Evolutionary conservation across 2,797 vertebrate species (phyloP), one percentile per base, ranked within the genome.

Genomic region (Acrossocheilus wenchowensis): DNA sequence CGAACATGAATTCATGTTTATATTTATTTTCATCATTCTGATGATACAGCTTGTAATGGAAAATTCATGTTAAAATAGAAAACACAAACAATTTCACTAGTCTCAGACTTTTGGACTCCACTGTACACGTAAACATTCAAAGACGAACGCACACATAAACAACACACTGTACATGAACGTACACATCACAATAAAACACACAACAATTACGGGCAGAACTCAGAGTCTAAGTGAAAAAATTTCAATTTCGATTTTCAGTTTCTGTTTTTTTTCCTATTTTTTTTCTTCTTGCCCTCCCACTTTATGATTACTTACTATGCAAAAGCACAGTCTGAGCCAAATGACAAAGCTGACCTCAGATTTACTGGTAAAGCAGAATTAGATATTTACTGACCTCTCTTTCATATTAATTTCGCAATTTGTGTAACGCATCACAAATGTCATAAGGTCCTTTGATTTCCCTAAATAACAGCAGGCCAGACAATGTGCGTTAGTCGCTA

Each of bases 351-450:
- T 57, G 60, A 68, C 57, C 72, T 54, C 48, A 45, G 80, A 57
- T 23, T 81, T 43, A 64, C 60, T 43, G 71, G 23, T 81, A 81
- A 71, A 87, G 86, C 69, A 21, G 26, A 77, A 78, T 36, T 21
- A 78, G 39, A 68, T 14, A 21, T 54, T 54, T 3, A 54, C 50
- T 80, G 69, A 91, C 88, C 87, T 91, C 89, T 88, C 72, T 1
- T 36, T 19, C 50, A 15, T 71, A 41, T 50, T 60, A 15, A 88
- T 91, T 87, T 84, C 93, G 93, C 78, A 74, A 86, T 88, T 75
- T 26, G 77, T 79, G 39, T n/a, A 43, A 34, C 48, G 52, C 77
- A 60, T 84, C 79, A 85, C 39, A 83, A 86, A 78, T 79, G 86
- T 88, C 87, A 87, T 43, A 83, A 10, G 86, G 48, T 81, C 77